Evolutionary conservation across 2,888 invertebrate genomes (phyloP), one percentile per base, ranked within the genome.

Genomic region (Ophraella communa): DNA sequence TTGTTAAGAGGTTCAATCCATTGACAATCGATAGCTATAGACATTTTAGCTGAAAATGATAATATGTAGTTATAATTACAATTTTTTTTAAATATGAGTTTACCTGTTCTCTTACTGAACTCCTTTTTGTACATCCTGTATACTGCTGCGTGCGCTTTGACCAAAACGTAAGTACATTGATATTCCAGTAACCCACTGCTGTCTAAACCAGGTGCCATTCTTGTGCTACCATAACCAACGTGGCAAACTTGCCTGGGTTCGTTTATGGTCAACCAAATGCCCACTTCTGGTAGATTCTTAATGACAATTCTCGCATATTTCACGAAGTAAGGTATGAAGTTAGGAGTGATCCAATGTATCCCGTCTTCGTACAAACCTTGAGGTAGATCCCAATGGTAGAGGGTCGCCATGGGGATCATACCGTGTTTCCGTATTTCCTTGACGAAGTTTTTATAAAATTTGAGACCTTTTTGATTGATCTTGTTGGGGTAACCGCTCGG

Each of bases 141-240:
- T 0, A 86, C 85, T 71, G 84, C 86, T 1, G 88, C 89, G 73
- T 92, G 91, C 0, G 90, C 86, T 71, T 87, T 84, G 11, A 91
- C 80, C 42, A 89, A 78, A 55, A 86, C 87, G 73, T 90, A 87
- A 61, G 86, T 86, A 73, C 88, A 89, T 35, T 86, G 76, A 77
- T 91, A 91, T 70, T 86, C 86, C 8, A 85, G 87, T n/a, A 85
- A 84, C 7, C 87, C 88, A 55, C 85, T 83, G 61, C 84, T 84
- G 66, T 83, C 78, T 10, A 84, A 62, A 1, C 84, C 86, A 10
- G 85, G 86, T 7, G 86, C 86, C 64, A 84, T 83, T 71, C 81
- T 82, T 0, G 77, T 81, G 68, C 82, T 82, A 14, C 85, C 87
- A 42, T 63, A 54, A 21, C 55, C 54, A 2, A 17, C 0, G 18